phyloP scores from a whole-genome alignment of 2,113 vertebrate species.

The Nothoprocta perdicaria region DNA sequence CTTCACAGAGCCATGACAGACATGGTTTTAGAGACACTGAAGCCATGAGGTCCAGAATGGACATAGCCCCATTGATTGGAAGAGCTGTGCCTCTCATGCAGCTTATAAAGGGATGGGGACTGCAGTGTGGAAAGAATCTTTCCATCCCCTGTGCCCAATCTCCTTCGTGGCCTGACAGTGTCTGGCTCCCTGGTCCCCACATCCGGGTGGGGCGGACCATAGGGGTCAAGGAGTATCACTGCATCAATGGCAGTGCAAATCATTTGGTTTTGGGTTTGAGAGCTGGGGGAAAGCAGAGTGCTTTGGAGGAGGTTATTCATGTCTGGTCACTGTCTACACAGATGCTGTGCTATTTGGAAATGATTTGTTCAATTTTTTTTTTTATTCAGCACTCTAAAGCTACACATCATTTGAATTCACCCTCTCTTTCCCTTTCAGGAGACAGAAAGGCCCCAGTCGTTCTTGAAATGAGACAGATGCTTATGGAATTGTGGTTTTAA shows the following conservation, averaged over 20 bases:
- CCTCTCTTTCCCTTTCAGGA: slow-evolving; percentile 55
- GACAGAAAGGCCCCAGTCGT: slow-evolving; percentile 63
- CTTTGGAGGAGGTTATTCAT: slow-evolving; percentile 30
- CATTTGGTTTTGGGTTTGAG: background rate
- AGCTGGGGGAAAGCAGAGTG: background rate
- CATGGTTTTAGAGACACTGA: background rate
- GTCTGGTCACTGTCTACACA: slow-evolving; percentile 33
- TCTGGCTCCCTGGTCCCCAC: background rate
- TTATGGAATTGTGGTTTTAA: slow-evolving; percentile 67
- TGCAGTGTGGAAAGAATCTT: rapidly evolving
- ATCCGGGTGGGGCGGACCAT: too few species aligned
- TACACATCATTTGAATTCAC: slow-evolving; percentile 66
- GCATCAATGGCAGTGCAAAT: background rate
- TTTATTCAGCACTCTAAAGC: slow-evolving; percentile 48
- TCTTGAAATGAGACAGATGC: slow-evolving; percentile 73
- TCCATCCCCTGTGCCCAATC: rapidly evolving
- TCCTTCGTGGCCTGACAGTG: background rate
- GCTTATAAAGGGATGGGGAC: rapidly evolving
- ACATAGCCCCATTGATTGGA: rapidly evolving
- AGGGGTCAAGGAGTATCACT: background rate
- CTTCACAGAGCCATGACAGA: background rate
- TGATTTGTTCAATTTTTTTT: background rate
- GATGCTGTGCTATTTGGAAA: slow-evolving; percentile 34
- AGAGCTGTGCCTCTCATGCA: background rate
- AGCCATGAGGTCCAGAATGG: rapidly evolving